These are phyloP conservation scores for Gymnopithys bicolor DNA, from an alignment of 2,797 vertebrate species.

Conservation along the genomic window DNA sequence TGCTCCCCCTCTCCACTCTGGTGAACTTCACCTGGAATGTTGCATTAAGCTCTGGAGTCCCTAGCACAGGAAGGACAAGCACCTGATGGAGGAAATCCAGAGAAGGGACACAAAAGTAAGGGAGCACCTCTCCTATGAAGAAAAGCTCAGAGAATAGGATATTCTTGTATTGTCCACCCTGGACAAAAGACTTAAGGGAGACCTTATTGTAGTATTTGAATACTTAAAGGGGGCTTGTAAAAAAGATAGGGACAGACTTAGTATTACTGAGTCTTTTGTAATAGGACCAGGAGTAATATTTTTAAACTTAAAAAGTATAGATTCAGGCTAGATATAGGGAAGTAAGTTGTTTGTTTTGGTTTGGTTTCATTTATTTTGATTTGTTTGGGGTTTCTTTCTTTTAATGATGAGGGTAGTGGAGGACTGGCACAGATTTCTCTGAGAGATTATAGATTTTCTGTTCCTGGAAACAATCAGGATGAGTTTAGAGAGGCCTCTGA, in stretches of 20 bases:
- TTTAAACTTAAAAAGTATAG: neutral
- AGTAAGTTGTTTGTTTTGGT: neutral
- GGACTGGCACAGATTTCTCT: neutral
- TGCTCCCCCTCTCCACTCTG: neutral
- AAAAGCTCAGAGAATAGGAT: neutral
- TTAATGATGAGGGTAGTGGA: neutral
- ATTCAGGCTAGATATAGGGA: neutral
- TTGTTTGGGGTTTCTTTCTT: neutral
- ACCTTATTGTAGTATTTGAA: neutral
- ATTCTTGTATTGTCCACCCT: neutral
- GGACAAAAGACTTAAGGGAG: neutral
- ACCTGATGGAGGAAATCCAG: accelerated
- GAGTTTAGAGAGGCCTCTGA: neutral
- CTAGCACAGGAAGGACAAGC: neutral
- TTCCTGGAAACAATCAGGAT: neutral
- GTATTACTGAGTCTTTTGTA: neutral
- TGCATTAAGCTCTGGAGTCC: neutral
- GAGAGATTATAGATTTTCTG: neutral
- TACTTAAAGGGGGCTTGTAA: neutral
- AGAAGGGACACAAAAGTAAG: neutral
- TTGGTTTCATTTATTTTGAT: no score
- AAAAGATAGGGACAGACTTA: neutral
- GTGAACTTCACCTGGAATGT: neutral
- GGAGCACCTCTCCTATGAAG: neutral
- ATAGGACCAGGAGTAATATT: no score